Base-by-base conservation (phyloP, 2,888 invertebrate genomes). In the Nesidiocoris tenuis region DNA sequence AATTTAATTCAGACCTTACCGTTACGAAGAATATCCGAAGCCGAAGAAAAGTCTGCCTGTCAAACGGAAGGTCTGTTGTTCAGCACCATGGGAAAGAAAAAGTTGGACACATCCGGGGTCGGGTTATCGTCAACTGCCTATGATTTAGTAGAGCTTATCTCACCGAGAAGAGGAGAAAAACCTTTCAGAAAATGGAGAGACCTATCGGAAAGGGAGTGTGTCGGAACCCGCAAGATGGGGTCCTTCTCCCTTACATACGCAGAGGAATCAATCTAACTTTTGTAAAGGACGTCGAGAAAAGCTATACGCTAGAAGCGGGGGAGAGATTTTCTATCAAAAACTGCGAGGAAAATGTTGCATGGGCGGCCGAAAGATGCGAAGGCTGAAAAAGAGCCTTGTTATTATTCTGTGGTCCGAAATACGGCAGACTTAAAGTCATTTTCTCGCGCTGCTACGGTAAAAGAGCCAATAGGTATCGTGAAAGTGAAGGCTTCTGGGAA, bases 191-290 rank as follows among this genome's bases (percentile, higher is more conserved):
- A 55, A 70, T 70, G 57, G 70, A 70, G 59, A 70, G 70, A 59
- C 70, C 70, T 70, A 57, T 70, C 23, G 21, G 59, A 7, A 57
- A 25, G 23, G 57, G 57, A 59, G 57, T 39, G 39, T 12, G 39
- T 39, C 39, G 39, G 39, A 59, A 19, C 54, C 56, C 39, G 54
- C 67, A 19, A 67, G 39, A 67, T 19, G 67, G 70, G 59, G 25
- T 59, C 70, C n/a, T n/a, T 23, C 18, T 59, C 19, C 59, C 57
- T 59, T 70, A 70, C 59, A 70, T 54, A 24, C 65, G 57, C 59
- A 59, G 54, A 56, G 70, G 77, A 74, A 77, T 77, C 77, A 77
- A 77, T 77, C 77, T 75, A 77, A 77, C 77, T 77, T 77, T 77
- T 77, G 70, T 75, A 77, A 77, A 75, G 75, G 74, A 74, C 19